Evolutionary conservation across 2,888 invertebrate genomes (phyloP).

Genomic region (Melolontha melolontha): DNA sequence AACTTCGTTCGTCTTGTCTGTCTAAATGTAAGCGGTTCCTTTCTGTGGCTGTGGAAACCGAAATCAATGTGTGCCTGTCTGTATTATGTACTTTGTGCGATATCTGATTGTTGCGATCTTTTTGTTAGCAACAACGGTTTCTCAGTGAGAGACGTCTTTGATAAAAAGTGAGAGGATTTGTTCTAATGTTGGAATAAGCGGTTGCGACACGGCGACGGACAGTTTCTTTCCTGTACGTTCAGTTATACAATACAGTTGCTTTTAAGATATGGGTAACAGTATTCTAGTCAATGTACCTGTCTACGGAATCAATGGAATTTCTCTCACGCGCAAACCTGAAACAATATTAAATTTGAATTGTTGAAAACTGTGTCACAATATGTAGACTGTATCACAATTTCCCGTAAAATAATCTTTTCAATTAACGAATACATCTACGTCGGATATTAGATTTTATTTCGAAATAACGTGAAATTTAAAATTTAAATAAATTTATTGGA

Average conservation of each 20-base stretch:
- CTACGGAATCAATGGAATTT: constrained; percentile 27
- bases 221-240: constrained; percentile 23
- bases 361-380: constrained; percentile 7
- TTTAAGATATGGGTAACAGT: constrained; percentile 26
- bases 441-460: too few relatives aligned
- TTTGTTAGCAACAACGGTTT: constrained; percentile 25
- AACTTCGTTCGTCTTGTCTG: constrained; percentile 18
- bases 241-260: constrained; percentile 20
- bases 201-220: constrained; percentile 20
- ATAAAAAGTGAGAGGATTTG: constrained; percentile 37
- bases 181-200: constrained; percentile 16
- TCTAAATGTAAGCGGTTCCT: constrained; percentile 14
- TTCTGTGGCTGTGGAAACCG: constrained; percentile 22
- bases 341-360: neutral
- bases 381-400: too few relatives aligned
- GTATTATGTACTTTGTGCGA: constrained; percentile 10
- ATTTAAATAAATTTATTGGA: too few relatives aligned
- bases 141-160: constrained; percentile 15
- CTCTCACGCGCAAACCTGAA: constrained; percentile 5
- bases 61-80: constrained; percentile 1
- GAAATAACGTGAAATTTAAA: too few relatives aligned
- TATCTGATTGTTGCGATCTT: constrained; percentile 34
- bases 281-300: neutral
- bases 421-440: too few relatives aligned
- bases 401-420: too few relatives aligned